Base-by-base conservation (phyloP, 2,888 invertebrate genomes). In the Aphidoletes aphidimyza region DNA sequence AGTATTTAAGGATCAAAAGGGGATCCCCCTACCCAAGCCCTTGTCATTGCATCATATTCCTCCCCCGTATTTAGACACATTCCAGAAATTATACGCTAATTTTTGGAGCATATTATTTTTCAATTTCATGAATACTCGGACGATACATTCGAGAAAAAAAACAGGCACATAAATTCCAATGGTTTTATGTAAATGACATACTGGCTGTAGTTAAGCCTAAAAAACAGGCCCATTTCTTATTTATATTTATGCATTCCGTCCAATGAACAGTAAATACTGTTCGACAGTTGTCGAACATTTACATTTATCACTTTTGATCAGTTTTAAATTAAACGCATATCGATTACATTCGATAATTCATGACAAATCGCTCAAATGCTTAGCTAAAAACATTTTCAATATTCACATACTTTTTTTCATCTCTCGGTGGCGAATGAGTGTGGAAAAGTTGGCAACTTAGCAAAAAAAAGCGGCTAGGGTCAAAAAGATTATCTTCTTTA, bases 141-240 rank as follows among this genome's bases (percentile, higher is more conserved):
- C n/a, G n/a, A n/a, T n/a, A n/a, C n/a, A n/a, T n/a, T n/a, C n/a
- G n/a, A n/a, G n/a, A n/a, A n/a, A n/a, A n/a, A n/a, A n/a, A n/a
- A n/a, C n/a, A 14, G 6, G 47, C 54, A 54, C 30, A 14, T 14
- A 69, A 30, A 69, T 69, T 69, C 69, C 69, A 30, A 69, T 69
- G 30, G 30, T 9, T 69, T 69, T 69, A 69, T 69, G 30, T 30
- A 69, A 69, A 69, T 69, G 69, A 69, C 34, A 30, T 2, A 69
- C n/a, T 3, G 30, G 34, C n/a, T 54, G 5, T 8, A 22, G 1
- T 3, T 26, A 22, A 22, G 22, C 6, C 30, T 1, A 30, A 69
- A 69, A 30, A 30, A 14, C 9, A 30, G 3, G 3, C 30, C n/a
- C n/a, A 30, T 30, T 30, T 26, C 2, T 30, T n/a, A 2, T 69